Percentiles rank a stretch among this genome's conserved stretches.
Conservation (phyloP, 2,888 invertebrate species). For the Lucinisca nassula region DNA sequence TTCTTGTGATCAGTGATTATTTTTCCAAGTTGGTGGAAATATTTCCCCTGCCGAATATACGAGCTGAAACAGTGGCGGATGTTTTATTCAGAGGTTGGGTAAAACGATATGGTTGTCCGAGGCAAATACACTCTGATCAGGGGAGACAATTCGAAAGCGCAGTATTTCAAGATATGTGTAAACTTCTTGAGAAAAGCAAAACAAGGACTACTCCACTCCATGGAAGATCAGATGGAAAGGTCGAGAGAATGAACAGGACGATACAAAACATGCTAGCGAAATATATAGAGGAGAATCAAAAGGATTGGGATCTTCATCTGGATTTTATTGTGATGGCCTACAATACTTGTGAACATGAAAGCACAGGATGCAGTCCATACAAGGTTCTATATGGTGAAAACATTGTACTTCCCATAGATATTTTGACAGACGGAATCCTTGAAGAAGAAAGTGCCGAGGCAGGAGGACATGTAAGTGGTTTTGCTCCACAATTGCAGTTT, state of each 20-base stretch:
- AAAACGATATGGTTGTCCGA: constrained; percentile 52
- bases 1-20: constrained; percentile 50
- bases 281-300: constrained; percentile 51
- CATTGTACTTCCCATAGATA: constrained; percentile 31
- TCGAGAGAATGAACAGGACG: constrained; percentile 57
- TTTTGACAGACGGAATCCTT: constrained; percentile 23
- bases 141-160: constrained; percentile 56
- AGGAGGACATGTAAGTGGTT: not conserved
- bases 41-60: constrained; percentile 26
- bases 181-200: constrained; percentile 18
- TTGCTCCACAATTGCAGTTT: not conserved
- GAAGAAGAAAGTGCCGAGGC: not conserved
- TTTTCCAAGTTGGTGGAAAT: constrained; percentile 42
- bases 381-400: constrained; percentile 47
- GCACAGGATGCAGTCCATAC: constrained; percentile 56
- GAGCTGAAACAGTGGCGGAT: constrained; percentile 44
- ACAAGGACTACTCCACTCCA: constrained; percentile 36
- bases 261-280: constrained; percentile 58
- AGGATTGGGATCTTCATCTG: constrained; percentile 61
- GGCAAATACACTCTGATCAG: constrained; percentile 54
- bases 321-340: constrained; percentile 52
- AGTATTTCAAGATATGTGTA: constrained; percentile 49
- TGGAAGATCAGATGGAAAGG: constrained; percentile 48
- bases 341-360: constrained; percentile 49
- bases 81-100: constrained; percentile 47